Percentiles rank a stretch among this genome's conserved stretches.
phyloP scores from a whole-genome alignment of 2,888 invertebrate species.

The Hemistola chrysoprasaria region DNA sequence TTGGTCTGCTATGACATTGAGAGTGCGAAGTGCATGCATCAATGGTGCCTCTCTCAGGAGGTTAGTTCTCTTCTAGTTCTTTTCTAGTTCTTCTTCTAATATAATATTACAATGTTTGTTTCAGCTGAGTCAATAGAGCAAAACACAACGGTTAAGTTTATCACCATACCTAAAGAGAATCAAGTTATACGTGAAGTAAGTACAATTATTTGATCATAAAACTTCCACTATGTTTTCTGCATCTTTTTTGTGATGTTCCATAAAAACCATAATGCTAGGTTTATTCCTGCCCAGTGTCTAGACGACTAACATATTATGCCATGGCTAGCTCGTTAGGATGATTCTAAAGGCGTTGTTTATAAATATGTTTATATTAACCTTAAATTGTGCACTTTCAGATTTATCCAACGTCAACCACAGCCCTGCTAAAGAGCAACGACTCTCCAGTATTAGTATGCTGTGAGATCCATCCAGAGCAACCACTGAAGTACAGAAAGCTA shows the following conservation, averaged over 20 bases:
- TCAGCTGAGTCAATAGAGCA: constrained; percentile 69
- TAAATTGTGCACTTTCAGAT: constrained; percentile 47
- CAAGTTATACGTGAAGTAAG: constrained; percentile 71
- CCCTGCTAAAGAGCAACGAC: constrained; percentile 66
- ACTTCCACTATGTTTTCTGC: too few species aligned
- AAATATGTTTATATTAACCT: too few species aligned
- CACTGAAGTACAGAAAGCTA: constrained; percentile 57
- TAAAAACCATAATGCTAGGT: too few species aligned
- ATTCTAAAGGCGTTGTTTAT: too few species aligned
- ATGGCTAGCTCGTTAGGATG: too few species aligned
- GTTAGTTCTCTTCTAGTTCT: too few species aligned
- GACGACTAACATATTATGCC: too few species aligned
- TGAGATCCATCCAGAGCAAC: constrained; percentile 55
- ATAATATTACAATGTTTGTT: constrained; percentile 36
- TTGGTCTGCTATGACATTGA: too few species aligned
- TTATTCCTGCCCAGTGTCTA: too few species aligned
- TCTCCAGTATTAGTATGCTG: constrained; percentile 64
- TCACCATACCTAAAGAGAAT: constrained; percentile 65
- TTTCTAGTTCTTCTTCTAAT: constrained; percentile 65
- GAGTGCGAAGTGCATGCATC: too few species aligned
- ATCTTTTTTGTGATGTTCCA: too few species aligned
- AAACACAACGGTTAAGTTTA: constrained; percentile 60
- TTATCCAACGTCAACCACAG: constrained; percentile 69
- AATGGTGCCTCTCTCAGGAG: too few species aligned
- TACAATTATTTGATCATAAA: constrained; percentile 21